Percentiles rank a stretch among this genome's conserved stretches.
Conservation (phyloP, 1,140 invertebrate genomes). For the Drosophila insularis region DNA sequence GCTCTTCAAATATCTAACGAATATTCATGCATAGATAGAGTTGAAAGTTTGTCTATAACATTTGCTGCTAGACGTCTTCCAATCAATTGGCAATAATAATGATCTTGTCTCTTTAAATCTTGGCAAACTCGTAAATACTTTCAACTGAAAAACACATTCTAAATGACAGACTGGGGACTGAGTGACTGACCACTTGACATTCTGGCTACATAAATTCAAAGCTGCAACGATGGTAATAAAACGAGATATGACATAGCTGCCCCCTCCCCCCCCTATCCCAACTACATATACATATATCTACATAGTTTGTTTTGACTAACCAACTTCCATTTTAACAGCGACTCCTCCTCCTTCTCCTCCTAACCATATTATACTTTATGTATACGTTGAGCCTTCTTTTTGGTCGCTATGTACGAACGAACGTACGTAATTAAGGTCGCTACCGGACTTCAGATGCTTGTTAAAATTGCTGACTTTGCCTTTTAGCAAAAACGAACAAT, state of each 20-base stretch:
- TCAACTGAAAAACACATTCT: background rate
- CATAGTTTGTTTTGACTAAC: conserved; percentile 76
- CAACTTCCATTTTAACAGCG: background rate
- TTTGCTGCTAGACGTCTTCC: background rate
- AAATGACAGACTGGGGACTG: background rate
- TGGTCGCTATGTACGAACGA: conserved; percentile 33
- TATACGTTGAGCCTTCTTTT: conserved; percentile 1
- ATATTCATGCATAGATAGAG: too few relatives aligned
- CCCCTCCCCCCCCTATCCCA: too few relatives aligned
- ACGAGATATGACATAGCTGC: conserved; percentile 19
- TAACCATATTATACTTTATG: background rate
- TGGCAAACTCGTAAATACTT: conserved; percentile 19
- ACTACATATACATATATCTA: conserved; percentile 26
- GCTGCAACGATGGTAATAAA: background rate
- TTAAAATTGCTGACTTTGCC: conserved; percentile 46
- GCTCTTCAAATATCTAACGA: background rate
- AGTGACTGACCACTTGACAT: background rate
- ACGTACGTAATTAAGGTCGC: conserved; percentile 70
- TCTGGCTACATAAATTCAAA: background rate
- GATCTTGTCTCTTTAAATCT: conserved; percentile 17
- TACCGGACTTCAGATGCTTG: conserved; percentile 58
- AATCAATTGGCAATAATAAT: conserved; percentile 14
- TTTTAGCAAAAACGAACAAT: conserved; percentile 29
- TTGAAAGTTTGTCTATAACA: background rate
- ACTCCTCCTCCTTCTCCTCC: background rate